A percentile compares a stretch with the other conserved stretches of the same genome.
phyloP scores from a whole-genome alignment of 2,797 vertebrate species.

The Helostoma temminkii region DNA sequence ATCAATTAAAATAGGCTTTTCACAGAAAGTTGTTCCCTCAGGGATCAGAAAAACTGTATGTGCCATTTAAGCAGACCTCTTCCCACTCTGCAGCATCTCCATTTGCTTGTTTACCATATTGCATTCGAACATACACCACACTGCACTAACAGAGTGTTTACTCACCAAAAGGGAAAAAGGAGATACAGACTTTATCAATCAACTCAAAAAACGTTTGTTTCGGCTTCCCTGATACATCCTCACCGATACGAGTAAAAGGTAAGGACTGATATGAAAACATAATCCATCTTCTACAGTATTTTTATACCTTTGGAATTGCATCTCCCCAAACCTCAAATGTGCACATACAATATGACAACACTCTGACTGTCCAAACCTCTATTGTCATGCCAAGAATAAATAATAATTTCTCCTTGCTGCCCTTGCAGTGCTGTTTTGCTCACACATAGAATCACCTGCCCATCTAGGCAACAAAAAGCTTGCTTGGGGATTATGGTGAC shows the following conservation, averaged over 20 bases:
- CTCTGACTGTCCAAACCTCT: conserved; percentile 77
- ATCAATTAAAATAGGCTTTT: conserved; percentile 89
- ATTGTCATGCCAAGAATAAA: conserved; percentile 83
- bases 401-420: conserved; percentile 82
- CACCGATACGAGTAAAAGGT: conserved; percentile 60
- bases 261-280: conserved; percentile 71
- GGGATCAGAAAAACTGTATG: conserved; percentile 62
- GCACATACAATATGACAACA: conserved; percentile 81
- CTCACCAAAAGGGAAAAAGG: conserved; percentile 29
- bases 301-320: conserved; percentile 76
- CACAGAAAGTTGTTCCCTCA: conserved; percentile 70
- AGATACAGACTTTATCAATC: conserved; percentile 67
- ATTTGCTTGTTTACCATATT: conserved; percentile 66
- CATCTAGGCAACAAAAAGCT: conserved; percentile 84
- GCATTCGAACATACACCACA: conserved; percentile 34
- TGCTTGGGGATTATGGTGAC: conserved; percentile 89
- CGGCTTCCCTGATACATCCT: conserved; percentile 46
- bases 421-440: conserved; percentile 80
- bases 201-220: conserved; percentile 58
- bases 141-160: conserved; percentile 37
- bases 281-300: conserved; percentile 67
- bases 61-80: conserved; percentile 61
- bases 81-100: conserved; percentile 44
- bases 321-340: conserved; percentile 76
- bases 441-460: conserved; percentile 86